These are phyloP conservation scores for Pemphredon lugubris DNA, from an alignment of 2,888 invertebrate genomes.

Conservation along the genomic window DNA sequence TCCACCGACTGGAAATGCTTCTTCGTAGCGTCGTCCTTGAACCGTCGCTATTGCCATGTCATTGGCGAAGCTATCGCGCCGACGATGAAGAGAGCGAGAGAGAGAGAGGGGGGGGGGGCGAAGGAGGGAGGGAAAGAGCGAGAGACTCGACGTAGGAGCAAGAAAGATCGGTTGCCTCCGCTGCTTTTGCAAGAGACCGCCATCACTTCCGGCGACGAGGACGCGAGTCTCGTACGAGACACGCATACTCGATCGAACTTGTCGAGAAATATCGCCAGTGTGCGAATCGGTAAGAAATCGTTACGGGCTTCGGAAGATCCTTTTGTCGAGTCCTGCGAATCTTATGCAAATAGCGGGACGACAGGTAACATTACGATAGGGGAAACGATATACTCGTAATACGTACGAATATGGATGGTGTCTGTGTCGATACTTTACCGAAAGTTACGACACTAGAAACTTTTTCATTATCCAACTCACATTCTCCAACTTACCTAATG, in stretches of 20 bases:
- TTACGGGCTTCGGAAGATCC: too few relatives aligned
- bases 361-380: too few relatives aligned
- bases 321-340: too few relatives aligned
- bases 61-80: constrained; percentile 43
- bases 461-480: too few relatives aligned
- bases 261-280: constrained; percentile 5
- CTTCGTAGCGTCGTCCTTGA: constrained; percentile 56
- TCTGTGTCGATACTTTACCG: too few relatives aligned
- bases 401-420: too few relatives aligned
- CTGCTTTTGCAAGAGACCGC: constrained; percentile 59
- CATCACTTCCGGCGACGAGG: constrained; percentile 65
- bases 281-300: too few relatives aligned
- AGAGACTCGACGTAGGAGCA: constrained; percentile 2
- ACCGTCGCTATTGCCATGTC: constrained; percentile 51
- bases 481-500: too few relatives aligned
- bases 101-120: constrained; percentile 15
- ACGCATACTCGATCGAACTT: constrained; percentile 57
- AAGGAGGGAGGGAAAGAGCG: neutral
- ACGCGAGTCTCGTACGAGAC: constrained; percentile 53
- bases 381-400: too few relatives aligned
- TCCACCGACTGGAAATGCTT: constrained; percentile 20
- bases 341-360: too few relatives aligned
- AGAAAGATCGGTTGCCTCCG: constrained; percentile 22
- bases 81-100: constrained; percentile 21
- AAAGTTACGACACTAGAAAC: too few relatives aligned